phyloP scores from a whole-genome alignment of 1,140 invertebrate genomes.

The Dryas iulia region DNA sequence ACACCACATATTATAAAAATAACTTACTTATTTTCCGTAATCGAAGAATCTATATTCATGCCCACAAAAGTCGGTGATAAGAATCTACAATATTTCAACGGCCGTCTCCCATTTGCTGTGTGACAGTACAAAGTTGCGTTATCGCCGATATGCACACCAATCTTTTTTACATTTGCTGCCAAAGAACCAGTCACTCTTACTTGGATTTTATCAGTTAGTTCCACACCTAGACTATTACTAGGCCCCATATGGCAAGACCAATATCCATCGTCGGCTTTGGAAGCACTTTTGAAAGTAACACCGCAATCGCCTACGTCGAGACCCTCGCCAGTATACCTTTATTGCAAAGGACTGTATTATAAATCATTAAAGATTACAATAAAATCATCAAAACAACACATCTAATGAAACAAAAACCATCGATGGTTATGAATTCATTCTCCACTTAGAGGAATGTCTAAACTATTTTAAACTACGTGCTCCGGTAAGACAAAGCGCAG shows the following conservation, averaged over 20 bases:
- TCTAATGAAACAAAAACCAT: too few species aligned
- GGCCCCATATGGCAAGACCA: slow-evolving; percentile 75
- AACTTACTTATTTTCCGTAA: slow-evolving; percentile 59
- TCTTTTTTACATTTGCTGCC: slow-evolving; percentile 51
- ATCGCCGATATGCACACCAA: slow-evolving; percentile 38
- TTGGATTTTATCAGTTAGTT: slow-evolving; percentile 48
- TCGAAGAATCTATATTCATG: slow-evolving; percentile 49
- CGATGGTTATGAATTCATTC: too few species aligned
- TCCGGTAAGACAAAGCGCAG: too few species aligned
- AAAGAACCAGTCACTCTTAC: slow-evolving; percentile 64
- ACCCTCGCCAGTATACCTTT: slow-evolving; percentile 61
- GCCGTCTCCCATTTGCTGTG: slow-evolving; percentile 53
- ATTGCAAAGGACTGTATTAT: background rate
- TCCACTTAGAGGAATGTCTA: too few species aligned
- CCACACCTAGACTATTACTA: slow-evolving; percentile 46
- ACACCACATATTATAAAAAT: too few species aligned
- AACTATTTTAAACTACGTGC: too few species aligned
- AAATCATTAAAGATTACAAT: too few species aligned
- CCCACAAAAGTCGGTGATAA: slow-evolving; percentile 50
- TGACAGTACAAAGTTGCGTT: slow-evolving; percentile 56
- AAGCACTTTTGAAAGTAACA: slow-evolving; percentile 54
- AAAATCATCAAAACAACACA: too few species aligned
- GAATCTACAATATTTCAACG: slow-evolving; percentile 71
- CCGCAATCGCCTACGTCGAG: slow-evolving; percentile 66
- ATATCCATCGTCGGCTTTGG: slow-evolving; percentile 46